Base-by-base conservation (phyloP, 2,797 vertebrate species). In the Acanthurus leucopareius region DNA sequence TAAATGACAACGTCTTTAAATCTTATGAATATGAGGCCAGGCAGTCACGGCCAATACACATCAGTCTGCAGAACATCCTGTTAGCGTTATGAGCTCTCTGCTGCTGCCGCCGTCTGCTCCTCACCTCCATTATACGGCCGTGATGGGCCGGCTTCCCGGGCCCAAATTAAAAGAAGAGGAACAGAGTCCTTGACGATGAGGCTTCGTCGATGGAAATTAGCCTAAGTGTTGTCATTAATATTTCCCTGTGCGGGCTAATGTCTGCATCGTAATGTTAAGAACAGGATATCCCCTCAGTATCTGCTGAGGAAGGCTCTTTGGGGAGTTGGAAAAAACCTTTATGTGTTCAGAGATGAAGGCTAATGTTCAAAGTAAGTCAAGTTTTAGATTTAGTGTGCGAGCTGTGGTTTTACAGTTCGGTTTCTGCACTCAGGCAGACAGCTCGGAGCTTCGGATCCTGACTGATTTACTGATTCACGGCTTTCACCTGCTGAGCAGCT, bases 151-250 rank as follows among this genome's bases (percentile, higher is more conserved):
- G 83, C 84, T 82, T 91, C 89, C 88, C 91, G 20, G 82, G 79
- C 82, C 88, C 89, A 88, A 90, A 91, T 91, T 91, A 91, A 92
- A 89, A 88, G 83, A 65, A 86, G 86, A 90, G 86, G 75, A 85
- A 16, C 79, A 66, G 86, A 91, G 89, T 91, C 90, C 90, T 92
- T 91, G 91, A 89, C 69, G 86, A 86, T 38, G 87, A 73, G 75
- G 85, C 80, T 69, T 42, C 17, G 75, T 73, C 73, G 63, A 78
- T 87, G 85, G 85, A 84, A 90, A 92, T 93, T 92, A 93, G 80
- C 90, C 75, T 89, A 89, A 93, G 91, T 93, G 92, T 91, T 90
- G 90, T 88, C 90, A 90, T 92, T 90, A 93, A 91, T 93, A 92
- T 86, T 86, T 88, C 75, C 79, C 70, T 2, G 80, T 20, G 70